phyloP scores from a whole-genome alignment of 2,797 vertebrate species.

The Natrix natrix region DNA sequence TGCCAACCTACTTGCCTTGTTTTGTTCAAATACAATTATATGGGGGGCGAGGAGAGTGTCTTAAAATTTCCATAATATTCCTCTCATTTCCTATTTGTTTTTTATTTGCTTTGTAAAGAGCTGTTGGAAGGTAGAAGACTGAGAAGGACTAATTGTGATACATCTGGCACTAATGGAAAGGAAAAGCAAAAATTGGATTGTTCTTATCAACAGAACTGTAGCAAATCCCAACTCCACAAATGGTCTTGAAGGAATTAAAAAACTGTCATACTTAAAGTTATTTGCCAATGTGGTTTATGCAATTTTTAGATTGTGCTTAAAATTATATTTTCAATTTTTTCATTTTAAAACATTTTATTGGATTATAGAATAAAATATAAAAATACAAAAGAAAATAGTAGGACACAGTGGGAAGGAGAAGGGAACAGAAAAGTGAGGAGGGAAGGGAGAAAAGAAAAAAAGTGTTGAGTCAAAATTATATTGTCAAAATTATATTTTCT shows the following conservation, averaged over 20 bases:
- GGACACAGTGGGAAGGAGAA: too few relatives aligned
- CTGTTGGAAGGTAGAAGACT: neutral
- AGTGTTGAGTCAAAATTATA: too few relatives aligned
- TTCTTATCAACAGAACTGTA: neutral
- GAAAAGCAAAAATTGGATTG: neutral
- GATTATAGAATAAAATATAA: too few relatives aligned
- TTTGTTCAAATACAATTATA: neutral
- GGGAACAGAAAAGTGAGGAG: too few relatives aligned
- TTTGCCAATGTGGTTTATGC: neutral
- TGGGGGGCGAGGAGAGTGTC: neutral
- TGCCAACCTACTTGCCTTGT: neutral
- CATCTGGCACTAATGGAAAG: neutral
- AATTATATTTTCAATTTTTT: neutral
- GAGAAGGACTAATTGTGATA: neutral
- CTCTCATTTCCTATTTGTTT: neutral
- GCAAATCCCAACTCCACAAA: neutral
- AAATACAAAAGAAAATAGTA: too few relatives aligned
- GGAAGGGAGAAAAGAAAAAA: too few relatives aligned
- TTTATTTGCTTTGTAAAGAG: slow-evolving; percentile 17
- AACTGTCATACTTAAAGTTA: neutral
- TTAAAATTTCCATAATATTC: neutral
- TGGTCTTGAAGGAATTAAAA: neutral
- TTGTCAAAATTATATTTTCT: too few relatives aligned
- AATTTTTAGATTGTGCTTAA: neutral
- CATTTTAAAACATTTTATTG: too few relatives aligned